phyloP scores from a whole-genome alignment of 2,113 vertebrate species.

The Etia nguti region DNA sequence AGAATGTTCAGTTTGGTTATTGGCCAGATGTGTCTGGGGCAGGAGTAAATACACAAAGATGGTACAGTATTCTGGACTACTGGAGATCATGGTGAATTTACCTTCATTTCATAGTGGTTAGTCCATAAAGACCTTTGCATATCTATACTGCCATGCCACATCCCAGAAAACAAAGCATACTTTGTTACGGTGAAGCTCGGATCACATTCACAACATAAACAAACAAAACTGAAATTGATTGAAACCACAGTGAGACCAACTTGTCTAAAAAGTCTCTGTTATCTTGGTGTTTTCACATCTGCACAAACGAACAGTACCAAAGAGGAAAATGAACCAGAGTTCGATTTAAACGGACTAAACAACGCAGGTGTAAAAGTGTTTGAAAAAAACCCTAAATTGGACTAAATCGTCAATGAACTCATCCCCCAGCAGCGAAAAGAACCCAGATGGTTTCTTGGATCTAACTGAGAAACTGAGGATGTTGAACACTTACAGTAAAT shows the following conservation, averaged over 20 bases:
- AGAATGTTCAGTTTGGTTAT: no score
- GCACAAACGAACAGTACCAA: background rate
- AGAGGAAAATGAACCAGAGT: background rate
- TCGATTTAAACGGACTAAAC: fast-evolving
- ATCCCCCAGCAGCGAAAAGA: background rate
- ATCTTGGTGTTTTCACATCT: background rate
- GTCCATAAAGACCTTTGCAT: no score
- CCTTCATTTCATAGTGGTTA: no score
- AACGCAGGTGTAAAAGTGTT: background rate
- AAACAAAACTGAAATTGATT: background rate
- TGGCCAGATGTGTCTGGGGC: no score
- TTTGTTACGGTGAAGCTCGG: background rate
- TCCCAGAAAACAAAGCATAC: no score
- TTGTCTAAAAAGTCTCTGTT: background rate
- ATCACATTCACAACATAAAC: background rate
- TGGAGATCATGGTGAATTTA: no score
- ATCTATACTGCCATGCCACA: no score
- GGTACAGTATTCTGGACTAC: no score
- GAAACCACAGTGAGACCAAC: background rate
- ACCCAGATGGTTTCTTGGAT: background rate
- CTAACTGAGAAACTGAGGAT: background rate
- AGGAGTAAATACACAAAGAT: no score
- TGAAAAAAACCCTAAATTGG: background rate
- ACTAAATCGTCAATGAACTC: background rate
- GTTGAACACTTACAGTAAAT: background rate